These are phyloP conservation scores for Hypomesus transpacificus DNA, from an alignment of 2,113 vertebrate species.

Conservation along the genomic window DNA sequence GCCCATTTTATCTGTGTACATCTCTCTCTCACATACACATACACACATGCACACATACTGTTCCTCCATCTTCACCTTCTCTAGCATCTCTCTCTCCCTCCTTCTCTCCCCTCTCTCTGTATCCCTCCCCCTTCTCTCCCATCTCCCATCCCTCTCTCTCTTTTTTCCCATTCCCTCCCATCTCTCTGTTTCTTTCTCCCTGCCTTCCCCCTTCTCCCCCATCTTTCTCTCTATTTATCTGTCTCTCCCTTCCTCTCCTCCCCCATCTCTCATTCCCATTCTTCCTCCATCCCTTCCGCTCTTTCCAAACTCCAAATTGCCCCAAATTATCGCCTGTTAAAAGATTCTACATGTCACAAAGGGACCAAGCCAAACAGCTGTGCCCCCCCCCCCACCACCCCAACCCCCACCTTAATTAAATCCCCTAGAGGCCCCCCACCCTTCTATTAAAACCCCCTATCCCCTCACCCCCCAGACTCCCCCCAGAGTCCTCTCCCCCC, in stretches of 20 bases:
- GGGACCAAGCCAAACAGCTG: conserved; percentile 20
- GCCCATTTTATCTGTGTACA: too few relatives aligned
- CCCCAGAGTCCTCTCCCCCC: neutral
- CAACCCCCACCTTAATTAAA: neutral
- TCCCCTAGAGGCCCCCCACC: neutral
- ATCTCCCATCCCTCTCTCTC: neutral
- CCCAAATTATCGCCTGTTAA: neutral
- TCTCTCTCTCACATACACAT: neutral
- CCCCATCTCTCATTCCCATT: neutral
- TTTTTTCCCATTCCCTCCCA: neutral
- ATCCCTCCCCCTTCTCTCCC: neutral
- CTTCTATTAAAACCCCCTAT: neutral
- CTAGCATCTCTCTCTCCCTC: neutral
- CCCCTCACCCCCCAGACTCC: neutral
- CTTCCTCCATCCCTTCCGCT: neutral
- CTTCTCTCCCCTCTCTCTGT: neutral
- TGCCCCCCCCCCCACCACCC: neutral
- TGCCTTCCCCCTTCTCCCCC: neutral
- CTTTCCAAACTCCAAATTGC: neutral
- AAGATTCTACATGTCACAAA: neutral
- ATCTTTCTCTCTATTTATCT: neutral
- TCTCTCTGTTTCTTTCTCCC: neutral
- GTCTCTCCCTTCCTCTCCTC: neutral
- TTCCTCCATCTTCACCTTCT: neutral
- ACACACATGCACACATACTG: neutral